phyloP scores from a whole-genome alignment of 2,888 invertebrate genomes.

The Slavum lentiscoides region DNA sequence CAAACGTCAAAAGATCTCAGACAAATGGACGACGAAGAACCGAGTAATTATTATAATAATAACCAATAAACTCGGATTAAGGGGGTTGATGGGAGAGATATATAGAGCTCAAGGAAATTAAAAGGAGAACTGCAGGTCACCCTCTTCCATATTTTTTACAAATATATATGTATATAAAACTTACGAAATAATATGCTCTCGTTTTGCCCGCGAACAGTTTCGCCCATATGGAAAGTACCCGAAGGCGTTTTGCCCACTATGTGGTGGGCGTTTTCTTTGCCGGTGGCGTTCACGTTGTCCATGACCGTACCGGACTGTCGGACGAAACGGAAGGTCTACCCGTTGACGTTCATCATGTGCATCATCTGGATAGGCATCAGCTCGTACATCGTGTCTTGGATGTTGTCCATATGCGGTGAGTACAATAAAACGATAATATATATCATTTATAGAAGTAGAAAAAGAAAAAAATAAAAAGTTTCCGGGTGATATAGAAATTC shows the following conservation, averaged over 20 bases:
- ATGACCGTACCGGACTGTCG: conserved; percentile 79
- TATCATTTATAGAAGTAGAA: too few relatives aligned
- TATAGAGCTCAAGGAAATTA: too few relatives aligned
- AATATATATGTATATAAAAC: too few relatives aligned
- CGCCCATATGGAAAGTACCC: conserved; percentile 55
- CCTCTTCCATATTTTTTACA: too few relatives aligned
- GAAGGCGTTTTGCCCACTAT: conserved; percentile 58
- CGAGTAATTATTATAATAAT: conserved; percentile 29
- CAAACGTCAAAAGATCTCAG: conserved; percentile 23
- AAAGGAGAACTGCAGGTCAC: too few relatives aligned
- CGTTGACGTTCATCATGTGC: conserved; percentile 82
- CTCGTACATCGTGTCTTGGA: conserved; percentile 89
- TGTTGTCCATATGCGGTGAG: conserved; percentile 83
- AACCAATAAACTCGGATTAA: too few relatives aligned
- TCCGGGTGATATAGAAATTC: too few relatives aligned
- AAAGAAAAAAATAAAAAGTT: too few relatives aligned
- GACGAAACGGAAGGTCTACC: conserved; percentile 67
- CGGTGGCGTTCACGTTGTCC: conserved; percentile 72
- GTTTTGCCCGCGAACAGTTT: conserved; percentile 34
- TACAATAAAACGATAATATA: conserved; percentile 4
- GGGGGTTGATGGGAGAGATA: too few relatives aligned
- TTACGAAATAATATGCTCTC: too few relatives aligned
- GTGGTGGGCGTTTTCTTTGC: conserved; percentile 74
- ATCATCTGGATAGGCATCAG: conserved; percentile 82
- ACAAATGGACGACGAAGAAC: conserved; percentile 22